Evolutionary conservation across 2,888 invertebrate genomes (phyloP), one percentile per base, ranked within the genome.

Genomic region (Andrena praecox): DNA sequence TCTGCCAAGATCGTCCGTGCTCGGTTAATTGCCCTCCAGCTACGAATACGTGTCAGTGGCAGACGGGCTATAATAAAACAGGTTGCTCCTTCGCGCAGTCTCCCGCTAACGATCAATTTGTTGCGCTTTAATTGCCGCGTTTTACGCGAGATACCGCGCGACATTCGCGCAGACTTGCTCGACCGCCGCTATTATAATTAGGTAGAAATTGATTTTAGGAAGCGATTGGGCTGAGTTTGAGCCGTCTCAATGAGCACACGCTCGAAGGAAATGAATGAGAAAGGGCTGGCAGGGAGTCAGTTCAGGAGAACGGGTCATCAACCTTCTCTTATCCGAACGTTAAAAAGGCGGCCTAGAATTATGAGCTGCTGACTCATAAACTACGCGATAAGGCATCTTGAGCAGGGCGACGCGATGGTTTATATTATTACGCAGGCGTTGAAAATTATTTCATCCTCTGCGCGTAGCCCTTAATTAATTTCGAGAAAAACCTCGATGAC

Each of bases 91-190:
- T 77, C 60, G 69, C 68, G 27, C 68, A 33, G 67, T 56, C 60
- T 62, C 77, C 52, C 76, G 80, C 75, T 76, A 77, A 86, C 84
- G 82, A 85, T 72, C 86, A 80, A 86, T 86, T 85, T 82, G 84
- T 85, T 80, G 66, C 77, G 64, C 63, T 77, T 87, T 87, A 87
- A 87, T 87, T 81, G 74, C 83, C 67, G 68, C 77, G 80, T 72
- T 75, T 75, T 67, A 62, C 73, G 71, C 75, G 64, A 33, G 56
- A 27, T 2, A 59, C 20, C 67, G 16, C 56, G 56, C 50, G 16
- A 50, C 50, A n/a, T 33, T 33, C 60, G 74, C 48, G 16, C 5
- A 16, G 6, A 33, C 12, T 24, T 6, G n/a, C n/a, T 5, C 12
- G 10, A 8, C 2, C 12, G n/a, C 62, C 33, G 56, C 10, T 35